Percentiles rank a stretch among this genome's conserved stretches.
phyloP scores from a whole-genome alignment of 2,888 invertebrate genomes.

The Corbicula japonica region DNA sequence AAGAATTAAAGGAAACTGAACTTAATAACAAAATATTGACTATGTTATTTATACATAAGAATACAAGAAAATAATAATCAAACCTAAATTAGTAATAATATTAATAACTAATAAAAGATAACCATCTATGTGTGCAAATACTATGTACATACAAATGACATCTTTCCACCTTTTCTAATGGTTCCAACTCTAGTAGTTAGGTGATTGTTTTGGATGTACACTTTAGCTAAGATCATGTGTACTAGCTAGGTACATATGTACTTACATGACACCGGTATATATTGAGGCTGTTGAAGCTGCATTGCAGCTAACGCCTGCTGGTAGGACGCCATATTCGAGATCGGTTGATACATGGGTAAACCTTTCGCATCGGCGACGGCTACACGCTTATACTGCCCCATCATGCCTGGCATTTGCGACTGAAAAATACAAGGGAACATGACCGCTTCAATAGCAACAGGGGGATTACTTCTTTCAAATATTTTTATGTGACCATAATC shows the following conservation, averaged over 20 bases:
- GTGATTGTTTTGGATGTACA: too few species aligned
- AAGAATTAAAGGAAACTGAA: too few species aligned
- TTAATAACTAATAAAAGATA: background rate
- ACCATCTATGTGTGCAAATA: slow-evolving; percentile 5
- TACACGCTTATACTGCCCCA: slow-evolving; percentile 94
- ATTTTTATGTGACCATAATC: too few species aligned
- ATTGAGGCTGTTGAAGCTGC: slow-evolving; percentile 75
- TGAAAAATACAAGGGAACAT: slow-evolving; percentile 34
- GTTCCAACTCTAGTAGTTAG: too few species aligned
- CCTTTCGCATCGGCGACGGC: slow-evolving; percentile 93
- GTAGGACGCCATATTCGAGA: slow-evolving; percentile 89
- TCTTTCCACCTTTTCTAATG: too few species aligned
- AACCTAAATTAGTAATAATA: slow-evolving; percentile 14
- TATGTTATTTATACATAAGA: too few species aligned
- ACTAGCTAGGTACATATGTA: slow-evolving; percentile 43
- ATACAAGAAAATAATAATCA: too few species aligned
- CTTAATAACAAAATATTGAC: too few species aligned
- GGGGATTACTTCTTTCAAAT: too few species aligned
- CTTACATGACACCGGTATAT: slow-evolving; percentile 81
- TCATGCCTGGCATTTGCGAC: slow-evolving; percentile 63
- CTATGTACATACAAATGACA: too few species aligned
- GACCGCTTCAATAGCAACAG: background rate
- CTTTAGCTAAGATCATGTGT: background rate
- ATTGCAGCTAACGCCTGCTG: slow-evolving; percentile 94
- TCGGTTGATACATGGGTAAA: slow-evolving; percentile 93